These are phyloP conservation scores for Mongoloraphidia duomilia DNA, from an alignment of 2,888 invertebrate species.

Conservation along the genomic window DNA sequence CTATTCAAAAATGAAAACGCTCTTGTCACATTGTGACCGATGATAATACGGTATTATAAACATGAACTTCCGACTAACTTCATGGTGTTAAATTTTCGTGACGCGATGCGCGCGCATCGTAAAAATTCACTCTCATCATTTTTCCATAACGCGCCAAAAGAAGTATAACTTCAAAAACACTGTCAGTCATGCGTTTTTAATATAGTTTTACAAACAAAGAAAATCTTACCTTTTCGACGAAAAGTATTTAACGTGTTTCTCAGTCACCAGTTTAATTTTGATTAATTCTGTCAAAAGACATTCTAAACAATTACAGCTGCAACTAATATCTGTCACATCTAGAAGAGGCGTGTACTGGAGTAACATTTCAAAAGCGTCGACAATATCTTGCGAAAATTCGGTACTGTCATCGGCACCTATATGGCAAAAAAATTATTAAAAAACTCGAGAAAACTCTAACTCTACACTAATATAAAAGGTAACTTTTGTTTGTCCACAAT, in stretches of 20 bases:
- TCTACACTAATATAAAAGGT: not conserved
- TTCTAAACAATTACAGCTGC: slow-evolving; percentile 76
- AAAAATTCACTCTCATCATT: no score
- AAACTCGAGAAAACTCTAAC: no score
- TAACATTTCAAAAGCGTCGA: slow-evolving; percentile 73
- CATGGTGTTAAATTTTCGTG: no score
- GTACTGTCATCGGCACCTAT: slow-evolving; percentile 34
- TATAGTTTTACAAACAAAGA: not conserved
- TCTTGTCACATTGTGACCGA: no score
- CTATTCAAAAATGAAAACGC: no score
- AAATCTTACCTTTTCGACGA: slow-evolving; percentile 37
- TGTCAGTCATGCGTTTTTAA: not conserved
- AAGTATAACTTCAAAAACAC: no score
- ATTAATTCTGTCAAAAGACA: slow-evolving; percentile 69
- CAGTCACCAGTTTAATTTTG: slow-evolving; percentile 64
- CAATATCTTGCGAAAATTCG: slow-evolving; percentile 60
- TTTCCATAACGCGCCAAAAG: no score
- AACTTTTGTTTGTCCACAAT: not conserved
- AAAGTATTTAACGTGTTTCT: slow-evolving; percentile 60
- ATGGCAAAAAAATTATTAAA: not conserved
- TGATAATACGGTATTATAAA: no score
- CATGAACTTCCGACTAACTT: no score
- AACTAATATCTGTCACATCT: slow-evolving; percentile 80
- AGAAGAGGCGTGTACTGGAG: slow-evolving; percentile 70
- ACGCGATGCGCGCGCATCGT: no score